These are phyloP conservation scores for Gobio gobio DNA, from an alignment of 2,113 vertebrate species.

Conservation along the genomic window DNA sequence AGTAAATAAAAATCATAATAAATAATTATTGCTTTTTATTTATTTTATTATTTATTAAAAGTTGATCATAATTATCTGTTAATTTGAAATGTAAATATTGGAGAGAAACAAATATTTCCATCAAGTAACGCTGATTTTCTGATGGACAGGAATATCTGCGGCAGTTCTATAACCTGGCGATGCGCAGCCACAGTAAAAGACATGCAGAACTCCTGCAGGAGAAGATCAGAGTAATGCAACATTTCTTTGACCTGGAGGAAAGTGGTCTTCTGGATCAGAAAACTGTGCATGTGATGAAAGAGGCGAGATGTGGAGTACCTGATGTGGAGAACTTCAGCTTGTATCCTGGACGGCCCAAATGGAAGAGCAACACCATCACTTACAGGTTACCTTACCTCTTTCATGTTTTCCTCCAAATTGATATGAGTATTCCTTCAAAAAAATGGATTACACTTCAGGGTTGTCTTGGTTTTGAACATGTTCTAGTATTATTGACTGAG, in stretches of 20 bases:
- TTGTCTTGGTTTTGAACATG: background rate
- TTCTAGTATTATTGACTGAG: background rate
- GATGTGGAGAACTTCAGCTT: constrained; percentile 67
- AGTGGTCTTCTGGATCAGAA: constrained; percentile 57
- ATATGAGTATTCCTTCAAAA: background rate
- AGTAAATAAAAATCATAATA: no score
- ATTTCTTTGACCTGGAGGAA: constrained; percentile 68
- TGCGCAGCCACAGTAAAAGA: constrained; percentile 12
- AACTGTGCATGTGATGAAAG: constrained; percentile 66
- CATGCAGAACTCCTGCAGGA: constrained; percentile 31
- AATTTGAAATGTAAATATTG: background rate
- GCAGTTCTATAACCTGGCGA: constrained; percentile 60
- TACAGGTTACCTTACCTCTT: no score
- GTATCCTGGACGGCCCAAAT: constrained; percentile 67
- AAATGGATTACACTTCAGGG: background rate
- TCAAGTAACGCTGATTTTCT: background rate
- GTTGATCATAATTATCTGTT: background rate
- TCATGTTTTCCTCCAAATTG: background rate
- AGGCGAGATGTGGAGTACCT: constrained; percentile 65
- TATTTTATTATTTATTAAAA: background rate
- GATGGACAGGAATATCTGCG: constrained; percentile 59
- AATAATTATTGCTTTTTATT: no score
- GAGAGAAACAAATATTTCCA: background rate
- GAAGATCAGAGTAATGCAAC: constrained; percentile 68
- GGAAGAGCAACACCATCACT: constrained; percentile 70